These are phyloP conservation scores for Drosophila differens DNA, from an alignment of 2,888 invertebrate genomes.

Conservation along the genomic window DNA sequence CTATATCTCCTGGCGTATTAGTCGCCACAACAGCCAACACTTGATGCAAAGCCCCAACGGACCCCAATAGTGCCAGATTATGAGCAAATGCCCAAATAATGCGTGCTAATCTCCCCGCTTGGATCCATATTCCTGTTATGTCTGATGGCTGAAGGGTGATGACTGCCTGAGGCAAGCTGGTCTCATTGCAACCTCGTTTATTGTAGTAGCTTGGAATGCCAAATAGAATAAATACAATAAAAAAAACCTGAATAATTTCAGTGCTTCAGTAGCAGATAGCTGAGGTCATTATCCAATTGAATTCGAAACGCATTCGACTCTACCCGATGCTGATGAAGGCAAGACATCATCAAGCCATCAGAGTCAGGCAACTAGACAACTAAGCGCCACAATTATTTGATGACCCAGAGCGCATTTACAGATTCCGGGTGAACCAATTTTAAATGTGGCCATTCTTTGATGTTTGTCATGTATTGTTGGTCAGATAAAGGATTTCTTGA, in stretches of 20 bases:
- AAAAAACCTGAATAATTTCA: constrained; percentile 38
- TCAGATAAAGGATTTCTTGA: too few relatives aligned
- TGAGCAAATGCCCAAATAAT: background rate
- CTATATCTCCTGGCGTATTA: background rate
- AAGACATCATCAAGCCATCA: background rate
- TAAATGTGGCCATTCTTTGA: background rate
- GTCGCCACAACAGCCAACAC: background rate
- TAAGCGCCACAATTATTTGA: background rate
- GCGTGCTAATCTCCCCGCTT: background rate
- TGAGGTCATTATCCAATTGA: constrained; percentile 20
- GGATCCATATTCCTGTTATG: background rate
- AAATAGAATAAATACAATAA: constrained; percentile 38
- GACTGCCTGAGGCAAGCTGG: background rate
- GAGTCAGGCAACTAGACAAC: background rate
- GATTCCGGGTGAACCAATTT: background rate
- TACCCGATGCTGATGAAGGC: background rate
- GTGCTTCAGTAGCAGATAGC: background rate
- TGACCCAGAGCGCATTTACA: background rate
- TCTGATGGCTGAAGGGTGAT: background rate
- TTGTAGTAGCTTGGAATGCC: constrained; percentile 10
- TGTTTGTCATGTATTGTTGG: background rate
- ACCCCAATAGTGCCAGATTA: background rate
- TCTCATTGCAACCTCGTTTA: background rate
- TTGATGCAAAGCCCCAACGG: background rate
- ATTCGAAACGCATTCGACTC: constrained; percentile 4